Evolutionary conservation across 1,140 invertebrate species (phyloP).

Genomic region (Sitobion miscanthi): DNA sequence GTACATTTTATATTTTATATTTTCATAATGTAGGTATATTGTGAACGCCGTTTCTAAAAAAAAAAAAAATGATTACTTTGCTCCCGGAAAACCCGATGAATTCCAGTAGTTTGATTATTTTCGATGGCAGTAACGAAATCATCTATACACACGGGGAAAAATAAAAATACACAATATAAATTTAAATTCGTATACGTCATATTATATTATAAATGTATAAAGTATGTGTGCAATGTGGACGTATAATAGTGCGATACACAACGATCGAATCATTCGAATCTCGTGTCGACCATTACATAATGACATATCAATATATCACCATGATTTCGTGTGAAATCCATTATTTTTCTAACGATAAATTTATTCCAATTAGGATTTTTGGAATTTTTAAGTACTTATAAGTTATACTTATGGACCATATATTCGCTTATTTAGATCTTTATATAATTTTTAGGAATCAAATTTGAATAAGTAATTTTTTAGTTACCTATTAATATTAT

Average conservation of each 20-base stretch:
- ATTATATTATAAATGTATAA: background rate
- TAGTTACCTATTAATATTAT: background rate
- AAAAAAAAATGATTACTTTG: conserved; percentile 77
- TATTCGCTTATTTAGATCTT: background rate
- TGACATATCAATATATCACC: background rate
- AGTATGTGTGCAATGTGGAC: background rate
- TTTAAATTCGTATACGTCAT: background rate
- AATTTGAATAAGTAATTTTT: background rate
- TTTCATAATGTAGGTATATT: background rate
- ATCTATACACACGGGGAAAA: conserved; percentile 66
- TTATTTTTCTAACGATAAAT: background rate
- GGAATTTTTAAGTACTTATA: background rate
- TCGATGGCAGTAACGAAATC: conserved; percentile 87
- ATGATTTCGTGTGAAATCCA: background rate
- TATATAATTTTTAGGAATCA: background rate
- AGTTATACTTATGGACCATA: background rate
- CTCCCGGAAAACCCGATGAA: conserved; percentile 95
- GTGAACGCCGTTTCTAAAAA: background rate
- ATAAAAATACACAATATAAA: background rate
- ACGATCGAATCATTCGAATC: too few relatives aligned
- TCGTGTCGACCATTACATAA: background rate
- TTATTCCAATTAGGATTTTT: background rate
- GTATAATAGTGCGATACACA: background rate
- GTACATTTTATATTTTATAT: background rate
- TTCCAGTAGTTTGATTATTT: conserved; percentile 86